Base-by-base conservation (phyloP, 2,113 vertebrate species). In the Ranitomeya variabilis region DNA sequence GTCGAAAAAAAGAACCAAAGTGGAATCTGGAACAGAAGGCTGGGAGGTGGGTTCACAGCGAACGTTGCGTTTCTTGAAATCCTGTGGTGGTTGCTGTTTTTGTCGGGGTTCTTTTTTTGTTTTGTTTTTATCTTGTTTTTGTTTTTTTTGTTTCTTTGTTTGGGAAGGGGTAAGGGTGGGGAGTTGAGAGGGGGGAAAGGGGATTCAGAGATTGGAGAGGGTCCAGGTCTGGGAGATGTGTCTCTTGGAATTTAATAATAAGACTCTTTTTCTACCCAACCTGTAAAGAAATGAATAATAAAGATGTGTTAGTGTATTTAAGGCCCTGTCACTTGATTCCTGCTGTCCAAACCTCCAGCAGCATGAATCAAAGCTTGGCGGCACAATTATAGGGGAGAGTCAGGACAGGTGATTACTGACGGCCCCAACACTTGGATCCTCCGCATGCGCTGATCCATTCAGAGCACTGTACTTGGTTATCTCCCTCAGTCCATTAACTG, bases 261-360 rank as follows among this genome's bases (percentile, higher is more conserved):
- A n/a, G 95, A 95, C 93, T 97, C 96, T 92, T 74, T 96, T 88
- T 97, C 96, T 94, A 97, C 95, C 96, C 96, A 96, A 91, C 96
- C 96, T 97, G 94, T 31, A 92, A 90, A 87, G 13, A 82, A 83
- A 9, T 23, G 21, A 86, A 91, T 92, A 45, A 90, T 91, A 91
- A 18, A 45, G 31, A 45, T 0, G 11, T 0, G 23, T 71, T 21
- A 71, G 23, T n/a, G n/a, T 62, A 62, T 62, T 62, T 62, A 62
- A 5, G 16, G 3, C 37, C 37, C 5, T 45, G 37, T 45, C 3
- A 45, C 5, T 45, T 45, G 37, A 45, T 45, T 45, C 37, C 37
- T 45, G 37, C 37, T 45, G 37, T 45, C 37, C 37, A 45, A 45
- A 45, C 37, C 37, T 45, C 37, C 37, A 45, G 37, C 5, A 45